Base-by-base conservation (phyloP, 2,797 vertebrate species). In the Orestias chungarensis region DNA sequence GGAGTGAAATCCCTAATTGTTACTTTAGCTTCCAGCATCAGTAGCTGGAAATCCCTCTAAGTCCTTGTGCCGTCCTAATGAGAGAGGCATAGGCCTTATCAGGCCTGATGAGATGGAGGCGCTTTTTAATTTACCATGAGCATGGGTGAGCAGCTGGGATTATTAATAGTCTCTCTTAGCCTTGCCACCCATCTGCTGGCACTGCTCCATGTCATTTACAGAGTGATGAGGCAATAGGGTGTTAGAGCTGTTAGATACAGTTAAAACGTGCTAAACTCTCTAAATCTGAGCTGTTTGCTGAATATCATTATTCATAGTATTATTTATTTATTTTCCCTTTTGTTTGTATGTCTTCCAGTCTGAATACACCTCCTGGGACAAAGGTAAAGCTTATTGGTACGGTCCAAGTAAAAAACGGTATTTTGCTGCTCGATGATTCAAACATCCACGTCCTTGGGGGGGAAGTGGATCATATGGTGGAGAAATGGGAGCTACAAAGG, bases 401-500 rank as follows among this genome's bases (percentile, higher is more conserved):
- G 40, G 89, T 99, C 89, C 93, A 93, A 74, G 88, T 99, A 76
- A 97, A 94, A 94, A 99, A 98, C 71, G 97, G 98, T 73, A 93
- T 98, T 84, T 93, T 99, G 88, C 93, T 99, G 38, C 94, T 99
- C 76, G 95, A 97, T 80, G 97, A 99, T 86, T 94, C 93, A 73
- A 99, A 97, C 71, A 95, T 97, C 52, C 85, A 92, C 25, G 93
- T 99, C 81, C 97, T 99, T 11, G 98, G 97, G 52, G 98, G 98
- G 89, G 97, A 98, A 91, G 97, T 99, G 70, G 95, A 99, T 83
- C 96, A 97, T 91, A 96, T 99, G 93, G 95, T 99, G 85, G 97
- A 99, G 89, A 99, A 99, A 78, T 99, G 98, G 97, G 96, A 97
- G 81, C 94, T 99, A 66, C 97, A 99, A 90, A 96, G 97, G 96